A percentile compares a stretch with the other conserved stretches of the same genome.
Conservation (phyloP, 2,113 vertebrate species). For the Myrmophylax atrothorax region DNA sequence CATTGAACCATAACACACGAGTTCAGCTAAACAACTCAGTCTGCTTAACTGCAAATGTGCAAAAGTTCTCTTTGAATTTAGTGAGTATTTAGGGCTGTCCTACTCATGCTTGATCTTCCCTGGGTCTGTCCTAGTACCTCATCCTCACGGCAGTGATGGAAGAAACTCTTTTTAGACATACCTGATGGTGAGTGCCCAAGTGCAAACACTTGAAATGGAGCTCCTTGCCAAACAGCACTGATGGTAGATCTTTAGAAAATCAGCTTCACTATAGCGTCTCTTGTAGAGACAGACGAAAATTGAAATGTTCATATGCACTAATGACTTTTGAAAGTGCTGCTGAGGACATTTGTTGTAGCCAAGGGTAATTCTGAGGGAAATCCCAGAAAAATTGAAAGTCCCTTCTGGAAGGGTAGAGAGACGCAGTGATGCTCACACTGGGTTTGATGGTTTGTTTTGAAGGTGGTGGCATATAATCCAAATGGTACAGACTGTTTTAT, state of each 20-base stretch:
- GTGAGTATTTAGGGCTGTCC: neutral
- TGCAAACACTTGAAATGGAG: neutral
- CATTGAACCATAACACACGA: neutral
- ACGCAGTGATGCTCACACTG: neutral
- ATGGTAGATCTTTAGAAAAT: neutral
- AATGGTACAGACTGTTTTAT: neutral
- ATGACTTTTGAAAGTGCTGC: neutral
- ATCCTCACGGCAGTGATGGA: neutral
- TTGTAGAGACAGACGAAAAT: neutral
- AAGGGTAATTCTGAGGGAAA: neutral
- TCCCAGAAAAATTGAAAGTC: neutral
- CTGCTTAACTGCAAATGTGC: neutral
- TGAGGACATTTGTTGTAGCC: neutral
- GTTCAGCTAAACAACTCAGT: neutral
- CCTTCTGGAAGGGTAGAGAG: neutral
- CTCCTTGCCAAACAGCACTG: neutral
- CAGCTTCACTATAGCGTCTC: neutral
- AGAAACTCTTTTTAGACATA: neutral
- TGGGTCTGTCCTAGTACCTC: neutral
- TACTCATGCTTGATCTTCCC: neutral
- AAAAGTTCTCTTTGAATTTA: neutral
- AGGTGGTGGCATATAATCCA: neutral
- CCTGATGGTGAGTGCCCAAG: neutral
- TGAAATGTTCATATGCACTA: accelerated
- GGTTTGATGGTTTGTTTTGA: neutral